Percentiles rank a stretch among this genome's conserved stretches.
These are phyloP conservation scores for Monopis laevigella DNA, from an alignment of 2,888 invertebrate species.

Conservation along the genomic window DNA sequence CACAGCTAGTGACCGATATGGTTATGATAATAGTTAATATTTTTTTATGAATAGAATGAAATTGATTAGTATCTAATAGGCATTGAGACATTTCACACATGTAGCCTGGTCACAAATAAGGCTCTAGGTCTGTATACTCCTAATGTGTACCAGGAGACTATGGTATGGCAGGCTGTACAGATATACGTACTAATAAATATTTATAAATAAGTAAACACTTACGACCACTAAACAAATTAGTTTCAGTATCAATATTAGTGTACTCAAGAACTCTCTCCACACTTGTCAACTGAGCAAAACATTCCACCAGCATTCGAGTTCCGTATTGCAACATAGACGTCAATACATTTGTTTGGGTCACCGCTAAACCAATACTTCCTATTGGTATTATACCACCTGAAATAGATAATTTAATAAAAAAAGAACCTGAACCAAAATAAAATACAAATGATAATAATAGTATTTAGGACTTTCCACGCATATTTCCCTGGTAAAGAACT, in stretches of 20 bases:
- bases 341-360: constrained; percentile 70
- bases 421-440: no score
- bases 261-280: constrained; percentile 90
- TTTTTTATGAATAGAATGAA: no score
- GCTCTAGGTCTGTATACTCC: background rate
- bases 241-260: constrained; percentile 71
- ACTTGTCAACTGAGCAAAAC: constrained; percentile 78
- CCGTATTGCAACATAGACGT: constrained; percentile 77
- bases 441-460: no score
- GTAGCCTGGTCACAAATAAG: no score
- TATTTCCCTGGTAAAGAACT: no score
- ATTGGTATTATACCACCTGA: constrained; percentile 46
- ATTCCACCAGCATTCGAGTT: constrained; percentile 85
- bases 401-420: constrained; percentile 6
- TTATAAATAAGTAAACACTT: constrained; percentile 23
- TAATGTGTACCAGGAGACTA: constrained; percentile 5
- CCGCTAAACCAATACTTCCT: constrained; percentile 72
- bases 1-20: no score
- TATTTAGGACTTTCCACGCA: no score
- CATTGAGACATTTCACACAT: no score
- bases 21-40: no score
- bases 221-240: constrained; percentile 59
- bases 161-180: no score
- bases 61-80: no score
- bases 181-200: background rate